These are phyloP conservation scores for Salmo trutta DNA, from an alignment of 2,797 vertebrate species.

Conservation along the genomic window DNA sequence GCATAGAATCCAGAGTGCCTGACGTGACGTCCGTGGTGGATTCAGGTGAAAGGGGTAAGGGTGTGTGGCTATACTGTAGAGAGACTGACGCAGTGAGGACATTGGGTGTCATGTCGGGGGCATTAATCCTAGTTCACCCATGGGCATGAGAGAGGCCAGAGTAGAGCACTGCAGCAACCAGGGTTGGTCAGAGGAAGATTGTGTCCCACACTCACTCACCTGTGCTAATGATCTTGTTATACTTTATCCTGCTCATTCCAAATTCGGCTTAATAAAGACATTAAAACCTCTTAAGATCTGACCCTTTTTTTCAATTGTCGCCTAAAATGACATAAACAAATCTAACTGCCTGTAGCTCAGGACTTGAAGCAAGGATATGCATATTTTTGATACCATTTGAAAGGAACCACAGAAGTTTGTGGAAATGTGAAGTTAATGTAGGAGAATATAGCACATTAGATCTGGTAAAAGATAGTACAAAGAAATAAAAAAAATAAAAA, in stretches of 20 bases:
- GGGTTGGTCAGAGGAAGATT: background rate
- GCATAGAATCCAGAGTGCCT: conserved; percentile 6
- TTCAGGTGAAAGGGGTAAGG: conserved; percentile 24
- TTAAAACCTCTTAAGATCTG: conserved; percentile 5
- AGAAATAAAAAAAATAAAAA: too few species aligned
- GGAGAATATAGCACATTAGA: too few species aligned
- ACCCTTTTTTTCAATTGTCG: too few species aligned
- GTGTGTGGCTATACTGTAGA: background rate
- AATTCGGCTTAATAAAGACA: background rate
- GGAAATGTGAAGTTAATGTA: too few species aligned
- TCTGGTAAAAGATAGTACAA: too few species aligned
- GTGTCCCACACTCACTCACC: background rate
- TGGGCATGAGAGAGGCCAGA: conserved; percentile 13
- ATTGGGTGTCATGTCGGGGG: conserved; percentile 21
- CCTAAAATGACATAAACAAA: too few species aligned
- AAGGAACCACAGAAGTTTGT: too few species aligned
- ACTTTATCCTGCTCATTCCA: conserved; percentile 9
- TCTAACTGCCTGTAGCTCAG: too few species aligned
- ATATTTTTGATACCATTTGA: too few species aligned
- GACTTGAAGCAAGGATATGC: too few species aligned
- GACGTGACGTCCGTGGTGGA: background rate
- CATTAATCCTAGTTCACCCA: conserved; percentile 12
- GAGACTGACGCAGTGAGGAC: background rate
- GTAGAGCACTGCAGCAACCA: conserved; percentile 7
- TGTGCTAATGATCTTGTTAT: background rate